Evolutionary conservation across 2,888 invertebrate genomes (phyloP), one percentile per base, ranked within the genome.

Genomic region (Dorcus hopei): DNA sequence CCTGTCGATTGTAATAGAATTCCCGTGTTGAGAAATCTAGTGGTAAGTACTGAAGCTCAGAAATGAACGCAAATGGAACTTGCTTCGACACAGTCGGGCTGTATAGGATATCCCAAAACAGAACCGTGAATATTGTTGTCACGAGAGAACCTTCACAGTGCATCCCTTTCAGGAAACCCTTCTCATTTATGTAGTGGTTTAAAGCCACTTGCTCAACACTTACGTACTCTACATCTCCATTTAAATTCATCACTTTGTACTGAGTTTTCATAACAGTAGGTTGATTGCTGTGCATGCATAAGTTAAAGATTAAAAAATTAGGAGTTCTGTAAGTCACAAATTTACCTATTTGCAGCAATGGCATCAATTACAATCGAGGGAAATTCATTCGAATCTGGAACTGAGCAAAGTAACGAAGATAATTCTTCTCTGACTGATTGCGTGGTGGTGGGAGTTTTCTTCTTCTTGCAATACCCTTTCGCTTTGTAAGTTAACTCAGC

Each of bases 21-120:
- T 83, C 77, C 2, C 80, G 79, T 0, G 83, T 81, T 70, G 81
- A 83, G 67, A 93, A 75, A 77, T 95, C 94, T 4, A 90, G 77
- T 0, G 94, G 95, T n/a, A 79, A 81, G 4, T 76, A 71, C 74
- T 93, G 92, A 72, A 85, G 86, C 3, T 79, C 77, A 1, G 83
- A 84, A 45, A 89, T 79, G 75, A 90, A 93, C 0, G 81, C 79
- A 1, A 80, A 77, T 51, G 81, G 80, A 9, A 87, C 77, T 62
- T 82, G 80, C 9, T 74, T 65, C 56, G 39, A 40, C 23, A 45
- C 23, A 4, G 9, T 40, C n/a, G 63, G 61, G 38, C 77, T 73
- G 68, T 86, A 90, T 49, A 95, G 84, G 2, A 91, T 85, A 65
- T 93, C 89, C 92, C 93, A 94, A 76, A 93, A 91, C 6, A 90